These are phyloP conservation scores for Rhinoraja longicauda DNA, from an alignment of 2,797 vertebrate species.

Conservation along the genomic window DNA sequence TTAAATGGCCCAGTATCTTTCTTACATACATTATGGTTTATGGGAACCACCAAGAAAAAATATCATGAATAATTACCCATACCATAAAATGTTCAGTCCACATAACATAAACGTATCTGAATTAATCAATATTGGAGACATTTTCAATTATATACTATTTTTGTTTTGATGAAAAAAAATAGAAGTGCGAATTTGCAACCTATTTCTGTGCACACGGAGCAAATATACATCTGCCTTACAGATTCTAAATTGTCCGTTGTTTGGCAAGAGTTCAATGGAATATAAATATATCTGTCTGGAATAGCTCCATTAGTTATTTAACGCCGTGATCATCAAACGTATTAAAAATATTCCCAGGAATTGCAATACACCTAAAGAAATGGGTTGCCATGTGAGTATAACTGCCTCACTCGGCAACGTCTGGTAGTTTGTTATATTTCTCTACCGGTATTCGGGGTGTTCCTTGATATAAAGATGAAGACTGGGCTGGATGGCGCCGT, in stretches of 20 bases:
- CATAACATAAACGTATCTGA: not conserved
- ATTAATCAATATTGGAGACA: not conserved
- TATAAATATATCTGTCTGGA: not conserved
- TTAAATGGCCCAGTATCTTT: not conserved
- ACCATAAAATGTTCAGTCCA: not conserved
- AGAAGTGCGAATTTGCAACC: not conserved
- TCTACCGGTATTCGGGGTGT: not conserved
- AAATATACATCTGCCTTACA: too few relatives aligned
- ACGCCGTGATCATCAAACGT: not conserved
- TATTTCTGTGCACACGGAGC: not conserved
- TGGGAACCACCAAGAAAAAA: not conserved
- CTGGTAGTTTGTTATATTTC: not conserved
- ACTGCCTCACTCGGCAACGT: not conserved
- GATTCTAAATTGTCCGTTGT: not conserved
- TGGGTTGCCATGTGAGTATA: not conserved
- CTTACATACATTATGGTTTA: not conserved
- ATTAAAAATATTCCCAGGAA: not conserved
- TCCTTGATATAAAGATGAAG: slow-evolving; percentile 3
- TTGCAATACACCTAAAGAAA: not conserved
- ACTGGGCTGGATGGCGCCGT: not conserved
- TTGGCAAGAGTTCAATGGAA: not conserved
- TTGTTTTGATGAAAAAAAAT: not conserved
- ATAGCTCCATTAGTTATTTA: not conserved
- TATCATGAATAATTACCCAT: not conserved
- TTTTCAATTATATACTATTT: not conserved